Base-by-base conservation (phyloP, 2,888 invertebrate species). In the Trichogramma evanescens region DNA sequence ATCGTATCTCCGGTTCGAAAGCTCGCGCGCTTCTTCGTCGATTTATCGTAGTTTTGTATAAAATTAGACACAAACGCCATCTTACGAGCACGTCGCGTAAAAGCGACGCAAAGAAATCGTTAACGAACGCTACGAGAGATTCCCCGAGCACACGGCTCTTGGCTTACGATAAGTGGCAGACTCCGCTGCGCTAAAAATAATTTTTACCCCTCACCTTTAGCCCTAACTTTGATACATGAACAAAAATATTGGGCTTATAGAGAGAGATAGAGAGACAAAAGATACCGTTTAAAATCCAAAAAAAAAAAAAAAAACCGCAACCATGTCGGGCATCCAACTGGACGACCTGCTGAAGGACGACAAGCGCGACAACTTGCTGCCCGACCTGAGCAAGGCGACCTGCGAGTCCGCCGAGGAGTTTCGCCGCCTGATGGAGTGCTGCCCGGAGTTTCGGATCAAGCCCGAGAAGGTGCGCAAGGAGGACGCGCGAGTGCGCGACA, bases 361-460 rank as follows among this genome's bases (percentile, higher is more conserved):
- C 64, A 93, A 92, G 78, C 91, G 93, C 75, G 86, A 87, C 58
- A 87, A 88, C 51, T 87, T 90, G 53, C 89, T 93, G 70, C 81
- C 95, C 54, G 95, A 95, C 78, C 82, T 94, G 66, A 91, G 92
- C 58, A 89, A 89, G 78, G 84, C 87, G 50, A 84, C 87, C 6
- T 88, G 89, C 54, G 88, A 85, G 69, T 86, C 87, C 7, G 86
- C 87, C 64, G 93, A 93, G 70, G 94, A 95, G 73, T 90, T 91
- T 68, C 85, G 89, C 70, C 86, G 87, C 61, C 83, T 92, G 53
- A 82, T 91, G 75, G 93, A 93, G 71, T 90, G 90, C 80, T 89
- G 93, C 8, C 93, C 93, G 0, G 94, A 95, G 75, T 93, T 89
- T 74, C 93, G 92, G 79, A 91, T 93, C 68, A 86, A 91, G 66